phyloP scores from a whole-genome alignment of 1,140 invertebrate genomes.

The Pseudachorutes palmiensis region DNA sequence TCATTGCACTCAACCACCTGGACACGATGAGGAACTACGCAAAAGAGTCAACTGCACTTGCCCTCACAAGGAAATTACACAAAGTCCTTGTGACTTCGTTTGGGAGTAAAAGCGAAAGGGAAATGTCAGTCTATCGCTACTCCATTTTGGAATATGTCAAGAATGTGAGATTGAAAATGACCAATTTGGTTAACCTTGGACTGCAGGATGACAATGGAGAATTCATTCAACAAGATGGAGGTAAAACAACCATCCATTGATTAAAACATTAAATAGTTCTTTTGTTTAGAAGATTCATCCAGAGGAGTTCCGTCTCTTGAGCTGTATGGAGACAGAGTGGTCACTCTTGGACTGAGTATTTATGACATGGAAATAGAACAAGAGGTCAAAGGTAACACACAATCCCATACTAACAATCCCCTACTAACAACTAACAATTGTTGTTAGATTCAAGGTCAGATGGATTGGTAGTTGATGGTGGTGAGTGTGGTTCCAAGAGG shows the following conservation, averaged over 20 bases:
- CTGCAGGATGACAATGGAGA: conserved; percentile 28
- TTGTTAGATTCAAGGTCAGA: background rate
- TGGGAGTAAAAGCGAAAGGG: conserved; percentile 23
- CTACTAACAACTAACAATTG: background rate
- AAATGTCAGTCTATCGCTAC: conserved; percentile 28
- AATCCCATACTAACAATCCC: background rate
- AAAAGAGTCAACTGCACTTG: conserved; percentile 25
- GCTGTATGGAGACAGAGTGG: conserved; percentile 19
- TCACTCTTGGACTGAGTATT: conserved; percentile 26
- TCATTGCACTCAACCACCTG: conserved; percentile 36
- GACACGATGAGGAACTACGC: conserved; percentile 25
- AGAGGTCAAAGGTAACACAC: background rate
- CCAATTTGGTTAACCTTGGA: conserved; percentile 33
- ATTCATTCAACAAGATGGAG: conserved; percentile 28
- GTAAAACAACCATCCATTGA: conserved; percentile 20
- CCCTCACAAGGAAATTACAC: conserved; percentile 7
- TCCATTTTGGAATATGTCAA: conserved; percentile 28
- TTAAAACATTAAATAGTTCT: conserved; percentile 13
- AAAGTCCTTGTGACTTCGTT: conserved; percentile 6
- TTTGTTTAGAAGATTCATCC: background rate
- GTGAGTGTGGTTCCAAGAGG: background rate
- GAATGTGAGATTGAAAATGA: conserved; percentile 36
- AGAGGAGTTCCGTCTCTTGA: conserved; percentile 6
- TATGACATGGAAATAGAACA: conserved; percentile 14
- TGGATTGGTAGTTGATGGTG: background rate